Base-by-base conservation (phyloP, 2,888 invertebrate genomes). In the Pyralis farinalis region DNA sequence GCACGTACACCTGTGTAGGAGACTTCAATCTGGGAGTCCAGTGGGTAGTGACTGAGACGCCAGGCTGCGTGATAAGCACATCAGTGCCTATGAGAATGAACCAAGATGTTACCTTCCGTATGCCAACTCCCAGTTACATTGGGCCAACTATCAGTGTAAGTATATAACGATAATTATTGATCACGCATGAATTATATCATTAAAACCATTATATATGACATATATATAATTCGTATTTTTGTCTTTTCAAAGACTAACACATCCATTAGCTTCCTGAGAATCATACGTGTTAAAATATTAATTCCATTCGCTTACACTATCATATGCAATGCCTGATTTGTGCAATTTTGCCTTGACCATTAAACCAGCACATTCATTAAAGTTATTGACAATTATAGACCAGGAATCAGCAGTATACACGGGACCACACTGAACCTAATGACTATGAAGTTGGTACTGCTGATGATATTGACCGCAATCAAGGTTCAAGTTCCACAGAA, bases 21-120 rank as follows among this genome's bases (percentile, higher is more conserved):
- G 72, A 86, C 49, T 90, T 78, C 61, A 84, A 82, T 53, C 71
- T 74, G 11, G 89, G 90, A 0, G 78, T 83, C 1, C 72, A 79
- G 36, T 78, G 75, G 63, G 50, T 83, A 27, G 70, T 69, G 12
- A 72, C 68, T 0, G 58, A 53, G 1, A 51, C 62, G 1, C 49
- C 55, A 0, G 55, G 51, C 20, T 84, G 84, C 37, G n/a, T 11
- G 34, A 39, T 38, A 6, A 43, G 47, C 16, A 40, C 47, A 1
- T 40, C 45, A 2, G 30, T 41, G 1, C 43, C 51, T 0, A 21
- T 40, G 8, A 22, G 41, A 5, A n/a, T 12, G 40, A 9, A 38
- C 37, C 46, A 29, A 32, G 21, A 38, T 3, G 43, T 42, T 6
- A 49, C 47, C 1, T 1, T 20, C 16, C 32, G 43, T 0, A 43